Evolutionary conservation across 1,140 invertebrate species (phyloP).

Genomic region (Pseudomyrmex cubaensis): DNA sequence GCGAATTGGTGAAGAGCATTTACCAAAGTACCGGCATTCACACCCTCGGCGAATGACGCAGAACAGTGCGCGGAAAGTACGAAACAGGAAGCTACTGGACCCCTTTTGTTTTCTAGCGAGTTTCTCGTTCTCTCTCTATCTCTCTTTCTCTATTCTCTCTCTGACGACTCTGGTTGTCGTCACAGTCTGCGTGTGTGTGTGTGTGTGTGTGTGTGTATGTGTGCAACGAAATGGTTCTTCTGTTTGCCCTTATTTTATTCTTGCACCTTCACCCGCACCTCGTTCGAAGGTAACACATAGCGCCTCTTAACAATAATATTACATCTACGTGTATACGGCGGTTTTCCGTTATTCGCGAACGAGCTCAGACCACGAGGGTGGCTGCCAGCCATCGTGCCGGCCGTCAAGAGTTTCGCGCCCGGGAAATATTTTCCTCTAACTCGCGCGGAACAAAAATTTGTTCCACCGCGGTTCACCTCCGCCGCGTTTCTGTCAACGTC

Average conservation of each 20-base stretch:
- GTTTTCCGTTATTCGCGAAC: neutral
- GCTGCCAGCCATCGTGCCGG: slow-evolving; percentile 34
- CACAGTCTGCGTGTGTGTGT: neutral
- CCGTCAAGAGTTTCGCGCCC: slow-evolving; percentile 49
- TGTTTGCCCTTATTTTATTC: slow-evolving; percentile 65
- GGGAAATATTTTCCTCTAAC: slow-evolving; percentile 41
- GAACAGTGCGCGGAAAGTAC: slow-evolving; percentile 39
- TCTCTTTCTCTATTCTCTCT: slow-evolving; percentile 2
- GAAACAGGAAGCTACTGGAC: slow-evolving; percentile 54
- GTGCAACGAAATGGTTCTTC: slow-evolving; percentile 50
- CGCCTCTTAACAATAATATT: slow-evolving; percentile 64
- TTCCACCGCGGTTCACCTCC: neutral
- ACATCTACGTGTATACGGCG: slow-evolving; percentile 40
- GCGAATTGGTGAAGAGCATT: slow-evolving; percentile 57
- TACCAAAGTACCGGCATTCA: slow-evolving; percentile 68
- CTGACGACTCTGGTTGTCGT: neutral
- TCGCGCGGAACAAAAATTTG: slow-evolving; percentile 60
- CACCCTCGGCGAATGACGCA: slow-evolving; percentile 53
- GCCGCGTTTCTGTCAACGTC: slow-evolving; percentile 24
- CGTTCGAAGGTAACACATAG: slow-evolving; percentile 53
- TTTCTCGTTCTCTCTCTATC: neutral
- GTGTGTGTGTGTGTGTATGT: slow-evolving; percentile 20
- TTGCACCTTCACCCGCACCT: slow-evolving; percentile 13
- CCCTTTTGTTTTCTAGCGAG: slow-evolving; percentile 62
- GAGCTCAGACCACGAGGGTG: slow-evolving; percentile 20